Evolutionary conservation across 1,140 invertebrate genomes (phyloP).

Genomic region (Zaprionus ornatus): DNA sequence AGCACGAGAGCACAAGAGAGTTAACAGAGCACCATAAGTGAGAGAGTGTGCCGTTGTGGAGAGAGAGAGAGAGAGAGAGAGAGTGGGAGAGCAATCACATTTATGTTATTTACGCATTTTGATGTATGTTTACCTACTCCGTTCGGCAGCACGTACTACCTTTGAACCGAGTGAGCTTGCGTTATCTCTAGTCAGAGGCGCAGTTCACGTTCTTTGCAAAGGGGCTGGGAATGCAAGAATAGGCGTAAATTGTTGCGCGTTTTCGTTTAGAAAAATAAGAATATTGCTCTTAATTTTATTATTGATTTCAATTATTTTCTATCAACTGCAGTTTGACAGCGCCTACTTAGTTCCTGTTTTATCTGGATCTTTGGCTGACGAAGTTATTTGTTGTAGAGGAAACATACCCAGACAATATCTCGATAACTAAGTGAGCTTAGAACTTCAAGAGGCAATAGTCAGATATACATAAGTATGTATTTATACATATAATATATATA

Average conservation of each 20-base stretch:
- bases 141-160: slow-evolving; percentile 43
- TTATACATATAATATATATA: too few relatives aligned
- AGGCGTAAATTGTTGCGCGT: background rate
- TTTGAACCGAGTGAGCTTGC: slow-evolving; percentile 36
- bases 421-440: too few relatives aligned
- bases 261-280: background rate
- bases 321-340: background rate
- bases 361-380: too few relatives aligned
- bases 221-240: slow-evolving; percentile 1
- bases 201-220: slow-evolving; percentile 29
- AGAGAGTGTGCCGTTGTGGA: background rate
- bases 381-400: too few relatives aligned
- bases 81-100: slow-evolving; percentile 7
- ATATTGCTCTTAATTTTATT: background rate
- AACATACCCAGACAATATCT: too few relatives aligned
- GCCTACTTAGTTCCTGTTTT: background rate
- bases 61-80: background rate
- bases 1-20: slow-evolving; percentile 38
- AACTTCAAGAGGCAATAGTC: too few relatives aligned
- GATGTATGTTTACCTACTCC: slow-evolving; percentile 51
- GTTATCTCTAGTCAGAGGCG: slow-evolving; percentile 56
- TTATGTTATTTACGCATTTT: slow-evolving; percentile 66
- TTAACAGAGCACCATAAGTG: slow-evolving; percentile 20
- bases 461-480: too few relatives aligned
- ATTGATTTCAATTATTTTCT: background rate